Conservation (phyloP, 2,888 invertebrate species). For the Athripsodes cinereus region DNA sequence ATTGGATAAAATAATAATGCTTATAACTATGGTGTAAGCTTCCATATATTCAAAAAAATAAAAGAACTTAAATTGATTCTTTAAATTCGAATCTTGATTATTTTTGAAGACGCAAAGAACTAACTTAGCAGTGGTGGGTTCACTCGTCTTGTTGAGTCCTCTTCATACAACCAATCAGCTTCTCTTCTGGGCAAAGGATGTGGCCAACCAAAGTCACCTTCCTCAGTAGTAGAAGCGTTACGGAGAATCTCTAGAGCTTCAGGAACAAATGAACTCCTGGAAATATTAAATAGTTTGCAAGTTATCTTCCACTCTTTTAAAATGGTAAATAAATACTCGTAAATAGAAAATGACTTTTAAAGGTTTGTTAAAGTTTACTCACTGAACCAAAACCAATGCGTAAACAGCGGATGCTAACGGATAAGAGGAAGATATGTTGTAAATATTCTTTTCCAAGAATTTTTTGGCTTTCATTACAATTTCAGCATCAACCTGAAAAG, state of each 20-base stretch:
- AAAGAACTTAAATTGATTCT: too few species aligned
- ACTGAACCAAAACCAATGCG: slow-evolving; percentile 52
- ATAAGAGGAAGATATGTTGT: slow-evolving; percentile 52
- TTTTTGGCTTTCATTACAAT: slow-evolving; percentile 49
- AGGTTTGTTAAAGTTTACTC: slow-evolving; percentile 15
- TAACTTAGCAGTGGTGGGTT: slow-evolving; percentile 45
- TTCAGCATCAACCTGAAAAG: slow-evolving; percentile 45
- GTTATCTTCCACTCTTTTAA: too few species aligned
- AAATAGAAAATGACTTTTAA: neutral
- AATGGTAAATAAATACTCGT: too few species aligned
- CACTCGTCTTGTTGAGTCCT: slow-evolving; percentile 48
- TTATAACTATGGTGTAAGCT: too few species aligned
- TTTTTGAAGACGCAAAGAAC: too few species aligned
- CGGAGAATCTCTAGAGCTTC: slow-evolving; percentile 53
- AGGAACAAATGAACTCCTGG: slow-evolving; percentile 48
- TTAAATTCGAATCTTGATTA: too few species aligned
- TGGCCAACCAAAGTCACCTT: slow-evolving; percentile 64
- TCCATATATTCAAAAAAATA: too few species aligned
- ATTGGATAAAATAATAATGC: neutral
- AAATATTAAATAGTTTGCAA: slow-evolving; percentile 26
- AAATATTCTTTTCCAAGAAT: slow-evolving; percentile 53
- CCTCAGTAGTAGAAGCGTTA: slow-evolving; percentile 59
- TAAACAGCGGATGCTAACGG: slow-evolving; percentile 55
- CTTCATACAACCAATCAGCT: slow-evolving; percentile 59
- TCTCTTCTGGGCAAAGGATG: slow-evolving; percentile 48